Evolutionary conservation across 2,888 invertebrate species (phyloP).

Genomic region (Ceriagrion tenellum): DNA sequence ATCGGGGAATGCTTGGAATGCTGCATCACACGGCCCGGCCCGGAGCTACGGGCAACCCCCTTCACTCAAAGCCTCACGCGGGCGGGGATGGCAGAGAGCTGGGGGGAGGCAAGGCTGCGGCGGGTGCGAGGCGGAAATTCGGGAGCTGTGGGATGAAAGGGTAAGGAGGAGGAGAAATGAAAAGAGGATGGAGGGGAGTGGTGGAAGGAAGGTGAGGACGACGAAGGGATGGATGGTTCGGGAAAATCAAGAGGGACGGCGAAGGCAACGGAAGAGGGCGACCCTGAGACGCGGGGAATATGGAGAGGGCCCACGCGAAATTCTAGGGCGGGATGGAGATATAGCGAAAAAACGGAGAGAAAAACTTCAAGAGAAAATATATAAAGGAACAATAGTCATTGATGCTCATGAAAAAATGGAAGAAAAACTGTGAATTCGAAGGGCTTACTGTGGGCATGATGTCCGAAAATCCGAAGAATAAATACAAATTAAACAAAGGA

Average conservation of each 20-base stretch:
- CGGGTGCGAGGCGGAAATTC: background rate
- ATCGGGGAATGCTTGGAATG: slow-evolving; percentile 59
- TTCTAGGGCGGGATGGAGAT: background rate
- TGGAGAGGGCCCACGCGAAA: background rate
- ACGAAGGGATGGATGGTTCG: too few species aligned
- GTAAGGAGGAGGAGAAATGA: too few species aligned
- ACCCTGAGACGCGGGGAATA: background rate
- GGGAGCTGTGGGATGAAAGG: background rate
- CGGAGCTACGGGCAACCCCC: slow-evolving; percentile 7
- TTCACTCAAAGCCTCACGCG: slow-evolving; percentile 52
- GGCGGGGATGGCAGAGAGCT: too few species aligned
- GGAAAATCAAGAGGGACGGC: background rate
- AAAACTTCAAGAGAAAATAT: too few species aligned
- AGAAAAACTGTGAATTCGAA: too few species aligned
- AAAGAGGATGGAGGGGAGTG: too few species aligned
- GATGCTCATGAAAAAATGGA: too few species aligned
- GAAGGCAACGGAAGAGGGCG: background rate
- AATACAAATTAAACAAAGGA: too few species aligned
- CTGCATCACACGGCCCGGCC: slow-evolving; percentile 32
- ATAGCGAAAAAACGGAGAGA: too few species aligned
- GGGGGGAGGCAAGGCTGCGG: background rate
- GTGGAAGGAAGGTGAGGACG: background rate
- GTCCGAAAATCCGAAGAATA: too few species aligned
- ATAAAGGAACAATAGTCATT: too few species aligned
- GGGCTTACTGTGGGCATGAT: too few species aligned